These are phyloP conservation scores for Mimachlamys varia DNA, from an alignment of 2,888 invertebrate genomes.

Conservation along the genomic window DNA sequence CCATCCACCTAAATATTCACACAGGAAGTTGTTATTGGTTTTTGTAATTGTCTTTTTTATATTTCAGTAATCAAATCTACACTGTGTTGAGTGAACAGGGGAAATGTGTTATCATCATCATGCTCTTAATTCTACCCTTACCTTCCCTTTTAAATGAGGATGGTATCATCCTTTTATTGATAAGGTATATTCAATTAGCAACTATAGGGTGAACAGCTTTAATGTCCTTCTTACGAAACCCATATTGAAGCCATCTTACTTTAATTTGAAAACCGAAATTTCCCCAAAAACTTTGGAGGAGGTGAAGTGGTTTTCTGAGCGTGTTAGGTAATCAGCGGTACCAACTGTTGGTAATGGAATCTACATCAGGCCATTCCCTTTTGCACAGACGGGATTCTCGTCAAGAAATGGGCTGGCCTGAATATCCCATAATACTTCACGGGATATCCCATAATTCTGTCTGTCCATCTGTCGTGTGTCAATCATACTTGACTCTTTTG, in stretches of 20 bases:
- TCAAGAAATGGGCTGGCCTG: not conserved
- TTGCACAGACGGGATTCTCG: not conserved
- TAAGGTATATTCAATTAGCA: not conserved
- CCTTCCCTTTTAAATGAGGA: not conserved
- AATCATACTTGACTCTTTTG: not conserved
- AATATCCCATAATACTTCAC: not conserved
- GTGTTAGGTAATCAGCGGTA: not conserved
- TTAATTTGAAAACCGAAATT: not conserved
- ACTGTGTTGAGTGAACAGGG: not conserved
- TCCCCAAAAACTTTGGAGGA: not conserved
- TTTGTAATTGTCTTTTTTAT: not conserved
- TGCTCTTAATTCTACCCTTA: not conserved
- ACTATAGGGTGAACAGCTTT: not conserved
- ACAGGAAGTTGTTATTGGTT: not conserved
- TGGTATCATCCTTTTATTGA: not conserved
- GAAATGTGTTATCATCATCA: not conserved
- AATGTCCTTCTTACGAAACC: not conserved
- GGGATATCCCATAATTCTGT: not conserved
- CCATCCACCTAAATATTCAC: not conserved
- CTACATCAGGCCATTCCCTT: not conserved
- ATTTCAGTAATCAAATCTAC: not conserved
- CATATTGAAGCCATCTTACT: not conserved
- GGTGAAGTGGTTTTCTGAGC: conserved; percentile 1
- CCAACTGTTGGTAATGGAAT: conserved; percentile 1
- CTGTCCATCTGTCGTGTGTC: not conserved